Conservation (phyloP, 2,888 invertebrate species). For the Apotomis turbidana region DNA sequence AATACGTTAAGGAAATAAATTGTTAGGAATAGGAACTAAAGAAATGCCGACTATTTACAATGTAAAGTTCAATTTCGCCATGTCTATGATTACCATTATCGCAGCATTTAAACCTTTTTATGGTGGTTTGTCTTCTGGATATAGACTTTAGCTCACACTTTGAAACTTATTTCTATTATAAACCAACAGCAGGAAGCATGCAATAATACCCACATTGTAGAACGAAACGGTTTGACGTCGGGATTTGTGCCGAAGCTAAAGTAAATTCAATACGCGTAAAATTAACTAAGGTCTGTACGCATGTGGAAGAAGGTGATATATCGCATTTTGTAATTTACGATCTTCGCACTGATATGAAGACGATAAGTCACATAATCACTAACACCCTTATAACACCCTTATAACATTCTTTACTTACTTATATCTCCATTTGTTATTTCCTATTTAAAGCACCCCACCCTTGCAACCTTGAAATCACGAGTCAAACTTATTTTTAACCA, state of each 20-base stretch:
- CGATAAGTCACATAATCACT: neutral
- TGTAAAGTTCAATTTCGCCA: too few species aligned
- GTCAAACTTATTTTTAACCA: constrained; percentile 32
- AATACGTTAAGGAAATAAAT: too few species aligned
- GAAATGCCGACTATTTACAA: too few species aligned
- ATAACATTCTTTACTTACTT: neutral
- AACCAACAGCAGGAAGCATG: too few species aligned
- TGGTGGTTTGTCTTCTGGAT: too few species aligned
- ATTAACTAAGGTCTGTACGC: constrained; percentile 10
- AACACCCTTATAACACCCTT: neutral
- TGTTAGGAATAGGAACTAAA: too few species aligned
- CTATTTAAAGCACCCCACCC: constrained; percentile 31
- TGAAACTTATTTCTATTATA: too few species aligned
- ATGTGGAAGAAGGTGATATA: neutral
- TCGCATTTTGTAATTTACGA: neutral
- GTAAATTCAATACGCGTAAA: constrained; percentile 18
- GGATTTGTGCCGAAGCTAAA: neutral
- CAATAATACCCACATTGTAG: too few species aligned
- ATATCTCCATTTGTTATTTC: neutral
- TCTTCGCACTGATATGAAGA: neutral
- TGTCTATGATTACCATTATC: too few species aligned
- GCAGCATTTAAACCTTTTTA: too few species aligned
- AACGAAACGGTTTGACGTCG: too few species aligned
- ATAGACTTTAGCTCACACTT: too few species aligned
- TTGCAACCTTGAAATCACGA: constrained; percentile 24